Conservation (phyloP, 2,888 invertebrate genomes). For the Theodoxus fluviatilis region DNA sequence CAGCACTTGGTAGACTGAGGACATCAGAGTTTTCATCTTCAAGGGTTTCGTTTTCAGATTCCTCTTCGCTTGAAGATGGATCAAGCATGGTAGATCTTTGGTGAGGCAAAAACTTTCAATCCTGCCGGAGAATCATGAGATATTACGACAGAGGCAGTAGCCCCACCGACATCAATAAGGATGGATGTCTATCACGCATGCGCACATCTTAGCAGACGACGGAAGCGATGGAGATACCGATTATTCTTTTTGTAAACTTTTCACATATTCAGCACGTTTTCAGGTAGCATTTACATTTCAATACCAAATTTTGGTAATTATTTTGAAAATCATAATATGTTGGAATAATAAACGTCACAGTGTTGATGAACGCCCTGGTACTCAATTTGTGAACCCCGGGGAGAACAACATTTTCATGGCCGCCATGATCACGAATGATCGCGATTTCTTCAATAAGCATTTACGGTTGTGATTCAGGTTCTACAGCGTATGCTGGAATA, state of each 20-base stretch:
- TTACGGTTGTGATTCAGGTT: no score
- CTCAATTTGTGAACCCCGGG: slow-evolving; percentile 44
- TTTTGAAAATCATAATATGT: background rate
- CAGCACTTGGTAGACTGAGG: slow-evolving; percentile 61
- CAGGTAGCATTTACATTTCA: background rate
- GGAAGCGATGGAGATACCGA: slow-evolving; percentile 27
- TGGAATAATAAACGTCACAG: slow-evolving; percentile 14
- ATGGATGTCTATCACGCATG: slow-evolving; percentile 30
- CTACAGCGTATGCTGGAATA: no score
- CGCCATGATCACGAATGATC: slow-evolving; percentile 43
- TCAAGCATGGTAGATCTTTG: slow-evolving; percentile 78
- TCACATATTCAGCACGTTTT: background rate
- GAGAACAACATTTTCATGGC: slow-evolving; percentile 51
- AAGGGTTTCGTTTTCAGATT: slow-evolving; percentile 82
- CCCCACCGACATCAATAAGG: slow-evolving; percentile 18
- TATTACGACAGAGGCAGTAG: slow-evolving; percentile 14
- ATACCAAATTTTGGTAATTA: background rate
- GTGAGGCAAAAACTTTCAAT: slow-evolving; percentile 15
- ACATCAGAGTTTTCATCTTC: slow-evolving; percentile 70
- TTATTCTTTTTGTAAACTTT: background rate
- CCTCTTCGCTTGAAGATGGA: slow-evolving; percentile 94
- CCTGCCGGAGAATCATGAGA: slow-evolving; percentile 25
- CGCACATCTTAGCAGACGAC: slow-evolving; percentile 38
- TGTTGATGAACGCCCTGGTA: slow-evolving; percentile 37
- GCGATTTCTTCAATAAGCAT: no score